phyloP scores from a whole-genome alignment of 2,113 vertebrate species.

The Isichthys henryi region DNA sequence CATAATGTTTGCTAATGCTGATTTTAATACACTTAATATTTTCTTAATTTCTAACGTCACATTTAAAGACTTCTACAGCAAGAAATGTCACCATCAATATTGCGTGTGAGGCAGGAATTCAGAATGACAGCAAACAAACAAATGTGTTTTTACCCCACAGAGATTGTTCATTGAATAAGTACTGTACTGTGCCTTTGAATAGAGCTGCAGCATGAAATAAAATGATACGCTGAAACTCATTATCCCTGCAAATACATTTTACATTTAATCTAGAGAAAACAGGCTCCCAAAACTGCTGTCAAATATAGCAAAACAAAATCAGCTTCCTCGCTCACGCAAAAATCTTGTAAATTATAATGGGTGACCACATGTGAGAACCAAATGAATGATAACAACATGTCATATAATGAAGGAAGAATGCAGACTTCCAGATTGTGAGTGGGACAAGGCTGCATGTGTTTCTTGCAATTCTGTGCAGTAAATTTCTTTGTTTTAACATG shows the following conservation, averaged over 20 bases:
- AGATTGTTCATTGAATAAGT: not conserved
- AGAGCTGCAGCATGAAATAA: not conserved
- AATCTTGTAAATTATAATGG: not conserved
- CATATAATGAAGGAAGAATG: not conserved
- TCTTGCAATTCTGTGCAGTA: not conserved
- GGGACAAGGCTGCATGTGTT: not conserved
- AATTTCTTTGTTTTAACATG: not conserved
- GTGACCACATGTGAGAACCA: not conserved
- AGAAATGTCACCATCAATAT: not conserved
- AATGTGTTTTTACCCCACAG: not conserved
- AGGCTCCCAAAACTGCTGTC: not conserved
- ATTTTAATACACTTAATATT: not conserved
- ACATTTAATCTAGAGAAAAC: not conserved
- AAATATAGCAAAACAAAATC: not conserved
- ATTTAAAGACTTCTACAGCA: not conserved
- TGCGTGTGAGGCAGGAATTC: not conserved
- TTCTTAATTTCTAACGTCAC: not conserved
- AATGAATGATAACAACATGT: not conserved
- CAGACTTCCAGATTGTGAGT: not conserved
- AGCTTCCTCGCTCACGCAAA: not conserved
- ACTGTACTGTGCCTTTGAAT: not conserved
- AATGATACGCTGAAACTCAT: not conserved
- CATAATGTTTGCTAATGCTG: not conserved
- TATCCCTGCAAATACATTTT: not conserved
- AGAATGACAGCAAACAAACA: not conserved